Conservation (phyloP, 92 coral and sea anemone species). For the Desmophyllum pertusum region DNA sequence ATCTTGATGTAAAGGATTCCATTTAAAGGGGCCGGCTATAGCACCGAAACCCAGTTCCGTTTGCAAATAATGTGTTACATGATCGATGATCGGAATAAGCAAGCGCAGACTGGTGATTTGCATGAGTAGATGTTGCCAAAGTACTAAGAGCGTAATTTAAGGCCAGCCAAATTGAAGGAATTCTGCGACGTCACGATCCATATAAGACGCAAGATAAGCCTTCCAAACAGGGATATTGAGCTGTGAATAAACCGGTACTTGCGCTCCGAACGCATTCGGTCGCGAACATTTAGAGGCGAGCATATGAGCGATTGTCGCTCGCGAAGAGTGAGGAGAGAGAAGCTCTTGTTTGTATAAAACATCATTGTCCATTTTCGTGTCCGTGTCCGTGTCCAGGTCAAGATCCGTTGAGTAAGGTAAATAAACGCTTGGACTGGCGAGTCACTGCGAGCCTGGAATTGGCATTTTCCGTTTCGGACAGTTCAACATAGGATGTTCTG, state of each 20-base stretch:
- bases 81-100: slow-evolving; percentile 13
- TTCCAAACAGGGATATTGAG: slow-evolving; percentile 42
- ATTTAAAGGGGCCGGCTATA: slow-evolving; percentile 43
- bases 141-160: slow-evolving; percentile 14
- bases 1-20: slow-evolving; percentile 32
- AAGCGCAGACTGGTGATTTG: slow-evolving; percentile 45
- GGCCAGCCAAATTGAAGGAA: slow-evolving; percentile 56
- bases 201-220: slow-evolving; percentile 30
- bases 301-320: not conserved
- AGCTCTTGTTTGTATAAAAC: not conserved
- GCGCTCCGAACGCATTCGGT: slow-evolving; percentile 50
- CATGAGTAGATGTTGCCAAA: slow-evolving; percentile 30
- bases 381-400: slow-evolving; percentile 26
- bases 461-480: slow-evolving; percentile 46
- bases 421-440: not conserved
- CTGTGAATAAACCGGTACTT: slow-evolving; percentile 20
- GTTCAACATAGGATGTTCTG: slow-evolving; percentile 46
- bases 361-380: slow-evolving; percentile 16
- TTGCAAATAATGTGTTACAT: slow-evolving; percentile 35
- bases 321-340: slow-evolving; percentile 20
- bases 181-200: slow-evolving; percentile 21
- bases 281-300: not conserved
- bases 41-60: slow-evolving; percentile 51
- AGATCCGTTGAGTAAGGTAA: not conserved
- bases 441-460: slow-evolving; percentile 33